A percentile compares a stretch with the other conserved stretches of the same genome.
These are phyloP conservation scores for Jacana jacana DNA, from an alignment of 2,113 vertebrate species.

Conservation along the genomic window DNA sequence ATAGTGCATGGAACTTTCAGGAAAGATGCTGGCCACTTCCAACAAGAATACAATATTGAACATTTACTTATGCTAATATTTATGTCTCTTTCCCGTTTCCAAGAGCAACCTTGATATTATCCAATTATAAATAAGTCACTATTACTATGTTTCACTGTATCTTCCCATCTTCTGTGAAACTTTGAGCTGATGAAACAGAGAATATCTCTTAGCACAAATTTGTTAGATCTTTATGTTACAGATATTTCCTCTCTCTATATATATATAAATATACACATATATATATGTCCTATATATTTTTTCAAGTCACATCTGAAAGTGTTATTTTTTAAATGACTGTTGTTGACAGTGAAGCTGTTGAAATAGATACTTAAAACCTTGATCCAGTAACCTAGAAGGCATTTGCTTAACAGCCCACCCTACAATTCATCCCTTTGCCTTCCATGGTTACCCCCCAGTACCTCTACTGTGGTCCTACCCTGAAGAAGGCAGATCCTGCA, in stretches of 20 bases:
- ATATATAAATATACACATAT: too few relatives aligned
- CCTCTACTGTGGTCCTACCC: neutral
- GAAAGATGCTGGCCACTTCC: neutral
- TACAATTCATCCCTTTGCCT: neutral
- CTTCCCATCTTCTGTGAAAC: neutral
- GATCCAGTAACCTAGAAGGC: neutral
- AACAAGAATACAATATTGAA: neutral
- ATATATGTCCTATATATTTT: neutral
- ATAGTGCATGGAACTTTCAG: neutral
- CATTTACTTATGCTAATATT: neutral
- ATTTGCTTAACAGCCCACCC: neutral
- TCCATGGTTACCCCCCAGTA: neutral
- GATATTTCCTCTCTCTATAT: too few relatives aligned
- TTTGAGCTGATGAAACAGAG: neutral
- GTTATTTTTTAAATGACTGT: neutral
- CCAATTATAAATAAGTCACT: neutral
- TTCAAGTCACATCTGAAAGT: neutral
- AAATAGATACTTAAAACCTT: neutral
- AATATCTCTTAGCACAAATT: neutral
- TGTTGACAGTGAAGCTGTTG: neutral
- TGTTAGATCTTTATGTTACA: neutral
- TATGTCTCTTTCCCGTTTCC: neutral
- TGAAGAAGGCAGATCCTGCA: neutral
- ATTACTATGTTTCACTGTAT: neutral
- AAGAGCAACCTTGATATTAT: neutral